phyloP scores from a whole-genome alignment of 2,113 vertebrate genomes.

The Ammodytes dubius region DNA sequence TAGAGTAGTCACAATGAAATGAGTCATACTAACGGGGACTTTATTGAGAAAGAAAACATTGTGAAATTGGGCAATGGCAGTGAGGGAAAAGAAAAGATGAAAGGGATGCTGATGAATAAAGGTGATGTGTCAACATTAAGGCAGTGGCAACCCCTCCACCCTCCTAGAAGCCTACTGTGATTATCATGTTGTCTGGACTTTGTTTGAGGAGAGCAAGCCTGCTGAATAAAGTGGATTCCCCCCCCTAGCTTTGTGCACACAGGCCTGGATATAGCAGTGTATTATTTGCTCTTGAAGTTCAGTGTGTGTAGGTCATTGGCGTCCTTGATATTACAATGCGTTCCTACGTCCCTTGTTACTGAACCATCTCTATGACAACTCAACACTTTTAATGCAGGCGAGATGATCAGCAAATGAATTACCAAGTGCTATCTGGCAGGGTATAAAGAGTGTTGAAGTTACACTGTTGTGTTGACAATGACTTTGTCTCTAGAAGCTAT shows the following conservation, averaged over 20 bases:
- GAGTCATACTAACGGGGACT: neutral
- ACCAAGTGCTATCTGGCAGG: slow-evolving; percentile 9
- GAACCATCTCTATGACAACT: neutral
- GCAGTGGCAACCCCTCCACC: neutral
- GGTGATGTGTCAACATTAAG: neutral
- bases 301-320: neutral
- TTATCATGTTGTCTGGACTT: neutral
- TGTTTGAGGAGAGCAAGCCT: neutral
- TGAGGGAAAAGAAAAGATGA: slow-evolving; percentile 9
- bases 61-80: neutral
- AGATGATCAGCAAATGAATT: slow-evolving; percentile 48
- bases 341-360: neutral
- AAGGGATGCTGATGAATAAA: neutral
- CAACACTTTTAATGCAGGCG: neutral
- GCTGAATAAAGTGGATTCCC: neutral
- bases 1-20: neutral
- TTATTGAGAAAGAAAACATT: neutral
- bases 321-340: no score
- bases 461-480: slow-evolving; percentile 24
- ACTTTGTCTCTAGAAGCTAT: slow-evolving; percentile 17
- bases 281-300: neutral
- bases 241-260: neutral
- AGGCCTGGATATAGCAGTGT: neutral
- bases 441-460: slow-evolving; percentile 12
- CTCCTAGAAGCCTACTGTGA: neutral